A percentile compares a stretch with the other conserved stretches of the same genome.
Evolutionary conservation across 2,113 vertebrate species (phyloP).

Genomic region (Castor canadensis): DNA sequence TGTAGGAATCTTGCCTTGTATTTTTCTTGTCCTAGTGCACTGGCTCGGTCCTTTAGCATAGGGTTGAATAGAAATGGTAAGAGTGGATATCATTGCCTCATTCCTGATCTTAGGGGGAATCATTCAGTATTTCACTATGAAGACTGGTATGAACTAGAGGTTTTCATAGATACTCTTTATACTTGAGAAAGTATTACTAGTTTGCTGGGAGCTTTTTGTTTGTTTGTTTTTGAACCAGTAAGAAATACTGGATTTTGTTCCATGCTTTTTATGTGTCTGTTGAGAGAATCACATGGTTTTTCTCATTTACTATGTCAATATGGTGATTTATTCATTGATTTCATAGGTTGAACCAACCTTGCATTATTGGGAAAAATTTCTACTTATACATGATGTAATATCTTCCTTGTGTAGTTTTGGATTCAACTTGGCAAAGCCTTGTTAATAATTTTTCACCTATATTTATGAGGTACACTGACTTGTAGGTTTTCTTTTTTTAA

Average conservation of each 20-base stretch:
- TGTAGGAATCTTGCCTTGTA: background rate
- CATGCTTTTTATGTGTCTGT: background rate
- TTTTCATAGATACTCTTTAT: background rate
- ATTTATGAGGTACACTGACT: background rate
- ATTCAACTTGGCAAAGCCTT: background rate
- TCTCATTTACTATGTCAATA: background rate
- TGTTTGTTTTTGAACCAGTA: background rate
- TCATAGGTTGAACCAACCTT: background rate
- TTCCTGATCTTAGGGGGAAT: background rate
- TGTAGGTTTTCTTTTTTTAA: background rate
- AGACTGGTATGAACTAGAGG: background rate
- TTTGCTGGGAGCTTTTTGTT: background rate
- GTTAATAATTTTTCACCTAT: background rate
- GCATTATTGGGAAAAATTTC: background rate
- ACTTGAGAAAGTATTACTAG: background rate
- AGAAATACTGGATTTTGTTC: background rate
- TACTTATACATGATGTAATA: background rate
- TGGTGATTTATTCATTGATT: background rate
- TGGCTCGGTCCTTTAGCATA: background rate
- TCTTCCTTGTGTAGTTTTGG: background rate
- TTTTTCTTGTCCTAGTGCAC: background rate
- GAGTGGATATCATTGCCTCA: background rate
- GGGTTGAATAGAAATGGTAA: background rate
- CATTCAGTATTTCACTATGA: background rate
- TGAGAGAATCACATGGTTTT: background rate